These are phyloP conservation scores for Aporophyla lueneburgensis DNA, from an alignment of 2,888 invertebrate species.

Conservation along the genomic window DNA sequence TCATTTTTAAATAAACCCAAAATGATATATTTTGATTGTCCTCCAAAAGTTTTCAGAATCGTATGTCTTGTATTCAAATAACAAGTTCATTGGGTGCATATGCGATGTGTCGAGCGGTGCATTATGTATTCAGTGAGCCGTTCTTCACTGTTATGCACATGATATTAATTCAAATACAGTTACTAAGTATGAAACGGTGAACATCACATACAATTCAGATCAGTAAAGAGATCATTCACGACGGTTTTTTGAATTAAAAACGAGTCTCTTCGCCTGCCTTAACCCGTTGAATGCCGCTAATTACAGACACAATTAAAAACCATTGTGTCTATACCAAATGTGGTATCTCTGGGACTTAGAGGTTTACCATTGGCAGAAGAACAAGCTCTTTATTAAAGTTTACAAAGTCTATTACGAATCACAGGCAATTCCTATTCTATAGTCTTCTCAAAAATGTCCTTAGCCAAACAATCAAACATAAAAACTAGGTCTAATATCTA, in stretches of 20 bases:
- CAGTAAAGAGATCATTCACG: not conserved
- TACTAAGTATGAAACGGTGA: not conserved
- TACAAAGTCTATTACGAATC: not conserved
- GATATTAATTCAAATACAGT: slow-evolving; percentile 52
- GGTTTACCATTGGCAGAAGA: not conserved
- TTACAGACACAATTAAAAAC: too few relatives aligned
- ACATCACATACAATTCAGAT: slow-evolving; percentile 12
- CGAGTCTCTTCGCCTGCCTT: not conserved
- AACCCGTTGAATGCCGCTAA: too few relatives aligned
- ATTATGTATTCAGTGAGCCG: slow-evolving; percentile 30
- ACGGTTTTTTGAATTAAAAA: not conserved
- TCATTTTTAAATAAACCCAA: not conserved
- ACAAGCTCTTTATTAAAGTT: not conserved
- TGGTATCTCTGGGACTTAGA: too few relatives aligned
- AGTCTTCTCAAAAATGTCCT: not conserved
- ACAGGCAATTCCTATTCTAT: not conserved
- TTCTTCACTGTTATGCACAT: slow-evolving; percentile 20
- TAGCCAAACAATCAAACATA: not conserved
- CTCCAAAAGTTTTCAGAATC: slow-evolving; percentile 26
- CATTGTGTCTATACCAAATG: too few relatives aligned
- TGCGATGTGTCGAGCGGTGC: not conserved
- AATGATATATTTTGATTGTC: not conserved
- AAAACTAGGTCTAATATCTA: not conserved
- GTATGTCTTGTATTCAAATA: slow-evolving; percentile 21
- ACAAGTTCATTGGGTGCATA: slow-evolving; percentile 23